Conservation (phyloP, 2,888 invertebrate genomes). For the Lordiphosa fenestrarum region DNA sequence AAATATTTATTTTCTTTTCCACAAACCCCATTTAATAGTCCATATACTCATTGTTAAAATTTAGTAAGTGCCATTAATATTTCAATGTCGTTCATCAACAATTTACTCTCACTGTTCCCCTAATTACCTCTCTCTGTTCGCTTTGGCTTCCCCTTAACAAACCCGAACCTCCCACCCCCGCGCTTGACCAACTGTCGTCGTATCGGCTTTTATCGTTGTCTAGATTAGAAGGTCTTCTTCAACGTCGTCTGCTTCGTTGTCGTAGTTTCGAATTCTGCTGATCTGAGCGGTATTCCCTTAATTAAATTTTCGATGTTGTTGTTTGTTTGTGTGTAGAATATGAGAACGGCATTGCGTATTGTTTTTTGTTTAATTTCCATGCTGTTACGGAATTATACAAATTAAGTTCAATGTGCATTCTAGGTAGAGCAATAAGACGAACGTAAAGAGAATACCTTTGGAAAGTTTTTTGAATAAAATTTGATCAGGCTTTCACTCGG, state of each 20-base stretch:
- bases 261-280: conserved; percentile 67
- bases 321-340: conserved; percentile 27
- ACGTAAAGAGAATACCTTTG: too few species aligned
- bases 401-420: too few species aligned
- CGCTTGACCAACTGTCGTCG: conserved; percentile 48
- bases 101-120: conserved; percentile 57
- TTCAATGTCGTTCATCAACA: conserved; percentile 57
- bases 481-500: too few species aligned
- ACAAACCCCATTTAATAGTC: background rate
- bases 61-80: conserved; percentile 31
- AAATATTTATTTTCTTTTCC: background rate
- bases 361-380: background rate
- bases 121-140: conserved; percentile 44
- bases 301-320: conserved; percentile 52
- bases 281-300: conserved; percentile 72
- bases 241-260: conserved; percentile 13
- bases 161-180: conserved; percentile 18
- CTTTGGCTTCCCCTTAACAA: background rate
- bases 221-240: conserved; percentile 66
- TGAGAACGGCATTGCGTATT: conserved; percentile 47
- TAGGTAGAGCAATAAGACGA: too few species aligned
- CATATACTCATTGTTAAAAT: background rate
- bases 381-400: too few species aligned
- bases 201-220: conserved; percentile 61
- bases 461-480: too few species aligned